Conservation (phyloP, 2,888 invertebrate species). For the Bhutanitis thaidina region DNA sequence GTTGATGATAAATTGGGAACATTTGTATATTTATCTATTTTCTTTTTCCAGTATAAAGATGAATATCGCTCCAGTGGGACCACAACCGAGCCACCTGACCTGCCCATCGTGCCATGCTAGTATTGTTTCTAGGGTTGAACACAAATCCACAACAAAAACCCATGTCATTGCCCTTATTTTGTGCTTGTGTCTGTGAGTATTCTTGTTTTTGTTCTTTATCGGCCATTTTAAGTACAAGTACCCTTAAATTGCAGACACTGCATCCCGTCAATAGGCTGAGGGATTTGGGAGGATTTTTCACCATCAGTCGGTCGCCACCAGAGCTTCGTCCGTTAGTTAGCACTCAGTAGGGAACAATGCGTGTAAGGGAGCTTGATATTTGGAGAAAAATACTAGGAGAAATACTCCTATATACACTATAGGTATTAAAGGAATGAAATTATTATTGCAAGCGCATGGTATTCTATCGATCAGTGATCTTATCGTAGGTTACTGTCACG, state of each 20-base stretch:
- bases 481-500: constrained; percentile 8
- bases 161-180: constrained; percentile 75
- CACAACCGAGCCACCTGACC: constrained; percentile 51
- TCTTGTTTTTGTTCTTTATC: neutral
- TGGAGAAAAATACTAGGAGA: too few relatives aligned
- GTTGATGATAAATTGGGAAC: too few relatives aligned
- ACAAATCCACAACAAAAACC: constrained; percentile 71
- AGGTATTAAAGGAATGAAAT: too few relatives aligned
- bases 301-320: too few relatives aligned
- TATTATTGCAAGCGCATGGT: neutral
- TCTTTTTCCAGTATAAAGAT: constrained; percentile 9
- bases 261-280: too few relatives aligned
- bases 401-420: too few relatives aligned
- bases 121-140: constrained; percentile 60
- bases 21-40: neutral
- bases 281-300: too few relatives aligned
- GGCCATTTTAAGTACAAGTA: too few relatives aligned
- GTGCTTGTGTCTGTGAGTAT: constrained; percentile 46
- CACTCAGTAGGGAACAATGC: too few relatives aligned
- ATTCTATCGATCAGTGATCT: constrained; percentile 3
- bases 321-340: too few relatives aligned
- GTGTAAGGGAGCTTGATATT: too few relatives aligned
- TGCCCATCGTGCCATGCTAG: constrained; percentile 70
- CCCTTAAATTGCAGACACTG: too few relatives aligned
- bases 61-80: constrained; percentile 46